Conservation (phyloP, 2,797 vertebrate genomes). For the Anolis apletophallus region DNA sequence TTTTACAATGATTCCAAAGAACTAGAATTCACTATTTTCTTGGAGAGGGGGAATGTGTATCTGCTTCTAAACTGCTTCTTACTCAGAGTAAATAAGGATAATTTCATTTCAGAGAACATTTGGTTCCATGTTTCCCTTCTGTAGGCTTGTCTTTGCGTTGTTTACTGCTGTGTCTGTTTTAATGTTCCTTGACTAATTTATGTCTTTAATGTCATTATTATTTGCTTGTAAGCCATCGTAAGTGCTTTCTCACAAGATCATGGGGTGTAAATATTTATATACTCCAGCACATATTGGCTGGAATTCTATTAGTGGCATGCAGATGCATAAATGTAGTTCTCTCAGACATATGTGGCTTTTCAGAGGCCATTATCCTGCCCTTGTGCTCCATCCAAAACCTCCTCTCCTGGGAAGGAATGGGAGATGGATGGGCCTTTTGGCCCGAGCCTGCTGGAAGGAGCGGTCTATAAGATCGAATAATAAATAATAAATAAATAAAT, state of each 20-base stretch:
- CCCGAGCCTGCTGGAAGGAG: too few species aligned
- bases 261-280: accelerated
- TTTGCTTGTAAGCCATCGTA: not conserved
- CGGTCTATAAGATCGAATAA: too few species aligned
- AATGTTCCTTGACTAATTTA: not conserved
- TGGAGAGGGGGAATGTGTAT: too few species aligned
- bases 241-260: not conserved
- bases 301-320: too few species aligned
- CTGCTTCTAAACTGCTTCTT: not conserved
- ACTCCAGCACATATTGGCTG: not conserved
- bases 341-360: too few species aligned
- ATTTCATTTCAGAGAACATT: not conserved
- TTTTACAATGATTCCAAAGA: not conserved
- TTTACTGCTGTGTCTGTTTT: not conserved
- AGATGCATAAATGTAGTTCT: too few species aligned
- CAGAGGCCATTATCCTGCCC: too few species aligned
- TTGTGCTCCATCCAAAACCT: too few species aligned
- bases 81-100: not conserved
- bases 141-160: not conserved
- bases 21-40: not conserved
- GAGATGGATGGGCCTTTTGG: too few species aligned
- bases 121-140: not conserved
- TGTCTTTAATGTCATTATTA: not conserved
- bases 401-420: too few species aligned
- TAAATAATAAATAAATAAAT: too few species aligned